Evolutionary conservation across 2,797 vertebrate species (phyloP).

Genomic region (Chloroceryle inda): DNA sequence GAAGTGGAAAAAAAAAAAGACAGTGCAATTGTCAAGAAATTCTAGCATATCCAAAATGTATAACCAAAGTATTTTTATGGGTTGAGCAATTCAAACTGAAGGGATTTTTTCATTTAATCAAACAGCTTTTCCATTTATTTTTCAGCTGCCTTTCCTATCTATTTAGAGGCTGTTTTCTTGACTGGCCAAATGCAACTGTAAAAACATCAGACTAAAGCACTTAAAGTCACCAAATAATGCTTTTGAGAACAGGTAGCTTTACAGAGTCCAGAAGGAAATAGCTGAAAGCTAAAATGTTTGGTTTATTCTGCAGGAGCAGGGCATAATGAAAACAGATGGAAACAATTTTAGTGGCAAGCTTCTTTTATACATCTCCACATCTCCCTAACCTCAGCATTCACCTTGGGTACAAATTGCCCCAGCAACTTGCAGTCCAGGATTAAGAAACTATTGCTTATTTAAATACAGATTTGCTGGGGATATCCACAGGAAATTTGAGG

Average conservation of each 20-base stretch:
- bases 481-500: constrained; percentile 61
- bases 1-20: not conserved
- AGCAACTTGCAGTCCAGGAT: constrained; percentile 40
- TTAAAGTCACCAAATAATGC: constrained; percentile 59
- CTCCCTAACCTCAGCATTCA: constrained; percentile 51
- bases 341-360: constrained; percentile 48
- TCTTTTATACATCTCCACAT: constrained; percentile 42
- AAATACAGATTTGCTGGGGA: constrained; percentile 56
- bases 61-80: not conserved
- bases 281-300: constrained; percentile 68
- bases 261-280: constrained; percentile 66
- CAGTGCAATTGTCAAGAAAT: not conserved
- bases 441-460: constrained; percentile 51
- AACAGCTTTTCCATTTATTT: constrained; percentile 1
- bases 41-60: not conserved
- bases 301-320: constrained; percentile 47
- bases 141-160: constrained; percentile 12
- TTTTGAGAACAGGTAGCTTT: constrained; percentile 73
- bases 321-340: constrained; percentile 61
- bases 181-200: constrained; percentile 11
- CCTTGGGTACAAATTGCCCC: constrained; percentile 67
- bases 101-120: constrained; percentile 23
- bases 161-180: not conserved
- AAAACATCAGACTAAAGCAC: constrained; percentile 43
- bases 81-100: not conserved